Evolutionary conservation across 2,888 invertebrate genomes (phyloP), one percentile per base, ranked within the genome.

Genomic region (Sinelater perroti): DNA sequence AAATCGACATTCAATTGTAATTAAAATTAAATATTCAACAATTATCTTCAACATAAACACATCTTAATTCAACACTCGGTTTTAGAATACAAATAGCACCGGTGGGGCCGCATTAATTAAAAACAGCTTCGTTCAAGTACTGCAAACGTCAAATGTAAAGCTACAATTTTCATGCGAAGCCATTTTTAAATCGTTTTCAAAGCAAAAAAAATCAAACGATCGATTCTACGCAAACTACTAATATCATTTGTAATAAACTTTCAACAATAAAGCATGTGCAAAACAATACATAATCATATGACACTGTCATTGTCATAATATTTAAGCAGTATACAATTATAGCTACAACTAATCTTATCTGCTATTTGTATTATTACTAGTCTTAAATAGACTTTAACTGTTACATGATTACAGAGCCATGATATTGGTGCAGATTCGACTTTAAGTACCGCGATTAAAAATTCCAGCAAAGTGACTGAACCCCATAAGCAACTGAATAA

Each of bases 241-340:
- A 51, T 56, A 51, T 56, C 56, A 56, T 45, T 18, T 51, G 44
- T 50, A 56, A 56, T 51, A 51, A 51, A 55, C 40, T 53, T 53
- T 58, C 46, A 58, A 58, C 57, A 53, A 58, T 49, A 53, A 58
- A 58, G 52, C 46, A 53, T 45, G 40, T 46, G 47, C 50, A 56
- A 56, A 44, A 44, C 35, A 47, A 47, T 45, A 56, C 40, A 31
- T 30, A 53, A 47, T 38, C 38, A 52, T 52, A 53, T 53, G 53
- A 53, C 53, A 53, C 53, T 42, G 24, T 35, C 26, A 31, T 47
- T 18, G 33, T 18, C 31, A 35, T 47, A 47, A 47, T 47, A 55
- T 49, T 50, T 42, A 33, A 30, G 28, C 24, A 44, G 42, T 47
- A 56, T 44, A 56, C 50, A 56, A 33, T 53, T 53, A 45, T 40